Base-by-base conservation (phyloP, 2,797 vertebrate species). In the Phataginus tetradactyla region DNA sequence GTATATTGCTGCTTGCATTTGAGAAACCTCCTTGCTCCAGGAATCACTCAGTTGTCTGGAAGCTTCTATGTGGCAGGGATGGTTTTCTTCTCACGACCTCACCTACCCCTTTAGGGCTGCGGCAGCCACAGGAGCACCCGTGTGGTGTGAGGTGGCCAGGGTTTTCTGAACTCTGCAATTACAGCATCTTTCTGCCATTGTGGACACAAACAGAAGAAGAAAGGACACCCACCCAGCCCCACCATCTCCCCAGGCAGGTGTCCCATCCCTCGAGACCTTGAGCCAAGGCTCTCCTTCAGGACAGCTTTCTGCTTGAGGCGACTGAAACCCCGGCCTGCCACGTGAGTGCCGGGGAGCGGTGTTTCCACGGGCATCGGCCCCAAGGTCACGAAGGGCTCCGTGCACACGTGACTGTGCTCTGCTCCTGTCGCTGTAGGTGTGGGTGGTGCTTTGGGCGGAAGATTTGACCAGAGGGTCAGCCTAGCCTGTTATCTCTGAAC, bases 321-420 rank as follows among this genome's bases (percentile, higher is more conserved):
- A 42, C 21, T 59, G 87, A 25, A 37, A 21, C 23, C 20, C 12
- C 4, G 25, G 4, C 0, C 55, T 12, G 27, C 29, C 13, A 0
- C 0, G 0, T 11, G 20, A 13, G 37, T 8, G 29, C 11, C 0
- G 0, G 3, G 6, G 1, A 45, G 45, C 10, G 11, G 2, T 45
- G 45, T 45, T 45, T 45, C 45, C 10, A 45, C 45, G 9, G 45
- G 45, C 45, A 45, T 45, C 10, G 45, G 45, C 45, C 10, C 45
- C 45, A 45, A 11, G 45, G 45, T 45, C 45, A 45, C 45, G 45
- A 45, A 45, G 45, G 3, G 10, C 27, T 53, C 21, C 6, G 34
- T 15, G 2, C 5, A 11, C 32, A 3, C 0, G 1, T 0, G 5
- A 15, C 13, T 17, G 3, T 0, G 4, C 8, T 49, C n/a, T 13